A percentile compares a stretch with the other conserved stretches of the same genome.
Conservation (phyloP, 1,140 invertebrate genomes). For the Caenorhabditis remanei region DNA sequence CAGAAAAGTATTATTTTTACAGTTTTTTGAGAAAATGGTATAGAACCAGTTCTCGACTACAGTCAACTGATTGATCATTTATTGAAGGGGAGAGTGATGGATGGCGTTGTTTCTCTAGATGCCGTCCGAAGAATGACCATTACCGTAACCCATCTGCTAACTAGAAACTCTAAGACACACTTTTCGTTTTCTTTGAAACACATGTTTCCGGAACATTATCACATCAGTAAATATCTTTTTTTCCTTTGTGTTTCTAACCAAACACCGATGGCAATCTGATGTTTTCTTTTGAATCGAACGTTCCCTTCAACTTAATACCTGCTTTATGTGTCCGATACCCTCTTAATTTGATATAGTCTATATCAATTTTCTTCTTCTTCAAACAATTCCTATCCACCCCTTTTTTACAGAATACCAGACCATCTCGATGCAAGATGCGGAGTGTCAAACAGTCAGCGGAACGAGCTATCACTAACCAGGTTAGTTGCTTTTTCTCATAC, state of each 20-base stretch:
- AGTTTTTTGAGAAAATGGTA: too few relatives aligned
- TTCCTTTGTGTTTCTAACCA: not conserved
- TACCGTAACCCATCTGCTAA: not conserved
- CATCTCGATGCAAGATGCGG: constrained; percentile 47
- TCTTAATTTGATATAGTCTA: too few relatives aligned
- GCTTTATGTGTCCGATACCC: not conserved
- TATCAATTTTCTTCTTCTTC: not conserved
- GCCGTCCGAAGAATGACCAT: too few relatives aligned
- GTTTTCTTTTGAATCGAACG: not conserved
- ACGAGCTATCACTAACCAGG: constrained; percentile 55
- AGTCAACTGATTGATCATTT: too few relatives aligned
- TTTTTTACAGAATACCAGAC: constrained; percentile 47
- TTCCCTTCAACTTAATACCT: not conserved
- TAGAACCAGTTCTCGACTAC: too few relatives aligned
- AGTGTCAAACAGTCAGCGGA: constrained; percentile 48
- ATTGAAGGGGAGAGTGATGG: too few relatives aligned
- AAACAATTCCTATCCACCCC: not conserved
- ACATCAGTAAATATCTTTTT: not conserved
- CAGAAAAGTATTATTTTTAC: too few relatives aligned
- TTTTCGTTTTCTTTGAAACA: not conserved
- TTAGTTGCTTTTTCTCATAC: not conserved
- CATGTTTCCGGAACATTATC: constrained; percentile 36
- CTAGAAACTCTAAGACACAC: not conserved
- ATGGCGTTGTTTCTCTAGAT: too few relatives aligned
- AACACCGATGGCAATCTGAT: not conserved